Base-by-base conservation (phyloP, 2,113 vertebrate species). In the Paracanthobrama guichenoti region DNA sequence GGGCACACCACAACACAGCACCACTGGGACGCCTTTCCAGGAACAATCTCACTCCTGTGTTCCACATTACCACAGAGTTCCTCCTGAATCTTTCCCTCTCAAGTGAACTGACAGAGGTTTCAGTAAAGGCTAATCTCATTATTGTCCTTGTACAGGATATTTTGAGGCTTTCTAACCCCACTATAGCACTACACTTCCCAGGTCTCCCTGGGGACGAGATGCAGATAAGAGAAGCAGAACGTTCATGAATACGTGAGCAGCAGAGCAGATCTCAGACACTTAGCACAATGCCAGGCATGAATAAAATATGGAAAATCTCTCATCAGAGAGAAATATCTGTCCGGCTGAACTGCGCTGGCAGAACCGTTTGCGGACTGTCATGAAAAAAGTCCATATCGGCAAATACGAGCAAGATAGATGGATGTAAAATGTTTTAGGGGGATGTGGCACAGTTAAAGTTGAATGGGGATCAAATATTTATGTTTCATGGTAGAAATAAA, bases 1-100 rank as follows among this genome's bases (percentile, higher is more conserved):
- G 39, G 26, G 35, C 66, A 55, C 89, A 93, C 90, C 91, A 92
- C 83, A 73, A 35, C 84, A 79, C 83, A 77, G 79, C 35, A 77
- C 78, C 85, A 44, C 81, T 83, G 80, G 50, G 82, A 83, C 82
- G 13, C 26, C 55, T 69, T 81, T 82, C 83, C 79, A 75, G 55
- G 81, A 82, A 81, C 31, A 62, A 66, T 35, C 4, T 46, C 60
- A 11, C 28, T 22, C 26, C 11, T 46, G 3, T 20, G 12, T 26
- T 11, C n/a, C 42, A 53, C n/a, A 50, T 42, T 42, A 60, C 64
- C 42, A 55, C 55, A 62, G 44, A 53, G 26, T 22, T n/a, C 35
- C 71, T 24, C 26, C 35, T 26, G 39, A 59, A 78, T 12, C 18
- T n/a, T 35, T 79, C 48, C 16, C 44, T 35, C 35, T 59, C 76